Evolutionary conservation across 2,113 vertebrate genomes (phyloP).

Genomic region (Leptobrachium leishanense): DNA sequence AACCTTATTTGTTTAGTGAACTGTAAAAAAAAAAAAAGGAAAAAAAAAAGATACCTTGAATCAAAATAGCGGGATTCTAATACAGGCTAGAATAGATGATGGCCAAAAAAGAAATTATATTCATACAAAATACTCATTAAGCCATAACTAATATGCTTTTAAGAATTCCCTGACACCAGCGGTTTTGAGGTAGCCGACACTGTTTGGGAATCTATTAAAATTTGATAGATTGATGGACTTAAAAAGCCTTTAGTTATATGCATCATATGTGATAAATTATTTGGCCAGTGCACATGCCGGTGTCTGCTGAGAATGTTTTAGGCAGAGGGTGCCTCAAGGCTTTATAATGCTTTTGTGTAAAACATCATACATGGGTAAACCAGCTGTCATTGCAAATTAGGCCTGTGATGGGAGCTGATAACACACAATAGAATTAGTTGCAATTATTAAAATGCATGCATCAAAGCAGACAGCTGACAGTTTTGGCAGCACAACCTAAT

Average conservation of each 20-base stretch:
- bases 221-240: constrained; percentile 3
- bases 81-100: background rate
- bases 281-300: constrained; percentile 25
- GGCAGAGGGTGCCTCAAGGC: constrained; percentile 18
- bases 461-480: constrained; percentile 7
- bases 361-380: constrained; percentile 36
- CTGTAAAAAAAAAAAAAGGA: constrained; percentile 40
- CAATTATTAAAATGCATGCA: constrained; percentile 32
- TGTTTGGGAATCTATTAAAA: constrained; percentile 26
- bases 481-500: background rate
- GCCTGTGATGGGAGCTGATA: constrained; percentile 26
- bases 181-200: background rate
- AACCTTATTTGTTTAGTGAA: constrained; percentile 29
- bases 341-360: constrained; percentile 41
- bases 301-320: constrained; percentile 33
- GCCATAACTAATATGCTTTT: constrained; percentile 17
- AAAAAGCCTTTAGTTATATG: constrained; percentile 7
- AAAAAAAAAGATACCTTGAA: constrained; percentile 34
- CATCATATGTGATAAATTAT: constrained; percentile 37
- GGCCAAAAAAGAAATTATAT: background rate
- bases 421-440: constrained; percentile 35
- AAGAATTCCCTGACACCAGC: background rate
- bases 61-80: constrained; percentile 29
- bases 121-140: constrained; percentile 18
- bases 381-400: constrained; percentile 42